Evolutionary conservation across 1,140 invertebrate genomes (phyloP), one percentile per base, ranked within the genome.

Genomic region (Octopus bimaculoides): DNA sequence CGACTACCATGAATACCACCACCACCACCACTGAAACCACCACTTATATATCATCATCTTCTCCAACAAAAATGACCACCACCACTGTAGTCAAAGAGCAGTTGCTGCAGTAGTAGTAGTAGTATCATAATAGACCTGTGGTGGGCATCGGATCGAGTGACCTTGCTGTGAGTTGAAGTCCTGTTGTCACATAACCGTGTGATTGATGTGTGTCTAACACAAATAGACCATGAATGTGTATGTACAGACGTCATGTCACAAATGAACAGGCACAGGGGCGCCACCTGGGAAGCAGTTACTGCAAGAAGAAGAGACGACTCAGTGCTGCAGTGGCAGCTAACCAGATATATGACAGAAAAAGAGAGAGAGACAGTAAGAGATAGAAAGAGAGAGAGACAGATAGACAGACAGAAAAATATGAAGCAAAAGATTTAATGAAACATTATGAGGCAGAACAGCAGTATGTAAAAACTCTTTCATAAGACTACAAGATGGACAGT

Each of bases 231-330:
- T 71, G 7, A 61, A 61, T 61, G 56, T 17, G 14, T 71, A 71
- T 20, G 66, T 71, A 71, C 66, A 71, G 66, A 71, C 66, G 56
- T 61, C 56, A 61, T 61, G 56, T 61, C 56, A 61, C 56, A 61
- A 41, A 41, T 41, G 26, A 41, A 41, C 26, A 71, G 66, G 8
- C 66, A 71, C 66, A 17, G 66, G 14, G 66, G 66, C 66, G 66
- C 66, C 66, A 71, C 66, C 66, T 71, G 66, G 66, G 14, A 20
- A 10, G 66, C 14, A 71, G 66, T 71, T 71, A 71, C 66, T 71
- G 66, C 66, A 71, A 71, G 66, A 71, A 71, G 66, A 71, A 71
- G 9, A 71, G 66, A 71, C 66, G 66, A 71, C 66, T 71, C 66
- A 71, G 66, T 71, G 66, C 66, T 71, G 17, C 66, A 71, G 66